phyloP scores from a whole-genome alignment of 2,113 vertebrate genomes.

The Lagenorhynchus albirostris region DNA sequence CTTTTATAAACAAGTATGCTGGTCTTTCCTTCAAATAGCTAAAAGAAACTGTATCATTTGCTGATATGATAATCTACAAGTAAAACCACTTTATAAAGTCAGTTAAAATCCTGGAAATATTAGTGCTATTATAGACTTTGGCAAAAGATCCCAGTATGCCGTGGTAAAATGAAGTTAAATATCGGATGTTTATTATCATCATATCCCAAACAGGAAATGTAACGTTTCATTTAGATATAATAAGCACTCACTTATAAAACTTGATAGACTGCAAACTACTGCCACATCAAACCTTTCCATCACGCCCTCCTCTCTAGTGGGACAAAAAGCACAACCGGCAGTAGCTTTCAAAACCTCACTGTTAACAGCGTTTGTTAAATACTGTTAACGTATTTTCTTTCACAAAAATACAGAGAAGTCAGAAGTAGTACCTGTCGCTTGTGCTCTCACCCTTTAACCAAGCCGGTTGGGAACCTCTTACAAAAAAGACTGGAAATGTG shows the following conservation, averaged over 20 bases:
- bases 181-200: background rate
- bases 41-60: background rate
- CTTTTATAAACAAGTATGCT: background rate
- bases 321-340: background rate
- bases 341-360: background rate
- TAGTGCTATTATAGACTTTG: background rate
- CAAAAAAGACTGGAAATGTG: background rate
- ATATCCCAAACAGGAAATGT: background rate
- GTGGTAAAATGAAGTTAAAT: background rate
- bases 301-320: fast-evolving
- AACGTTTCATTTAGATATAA: background rate
- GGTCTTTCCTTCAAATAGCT: background rate
- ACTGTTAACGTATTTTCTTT: background rate
- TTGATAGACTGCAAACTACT: background rate
- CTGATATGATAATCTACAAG: background rate
- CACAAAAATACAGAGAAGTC: background rate
- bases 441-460: background rate
- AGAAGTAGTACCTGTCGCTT: background rate
- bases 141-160: background rate
- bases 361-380: background rate
- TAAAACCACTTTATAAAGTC: background rate
- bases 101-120: background rate
- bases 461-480: background rate
- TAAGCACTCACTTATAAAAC: background rate
- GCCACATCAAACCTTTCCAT: too few relatives aligned